Evolutionary conservation across 2,113 vertebrate genomes (phyloP).

Genomic region (Tragulus kanchil): DNA sequence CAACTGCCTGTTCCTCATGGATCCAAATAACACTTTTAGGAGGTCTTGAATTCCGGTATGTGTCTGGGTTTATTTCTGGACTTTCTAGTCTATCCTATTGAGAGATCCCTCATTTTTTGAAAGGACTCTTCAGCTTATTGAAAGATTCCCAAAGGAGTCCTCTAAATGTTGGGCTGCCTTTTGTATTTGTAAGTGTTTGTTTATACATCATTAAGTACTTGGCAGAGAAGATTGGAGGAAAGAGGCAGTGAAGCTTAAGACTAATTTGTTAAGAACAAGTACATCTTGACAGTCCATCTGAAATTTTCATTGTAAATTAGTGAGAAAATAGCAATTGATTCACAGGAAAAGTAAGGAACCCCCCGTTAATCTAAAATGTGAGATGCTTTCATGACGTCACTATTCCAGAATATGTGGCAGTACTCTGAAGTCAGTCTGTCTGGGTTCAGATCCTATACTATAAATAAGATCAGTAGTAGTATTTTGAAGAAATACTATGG

Average conservation of each 20-base stretch:
- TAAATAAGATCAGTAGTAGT: constrained; percentile 41
- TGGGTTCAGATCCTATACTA: background rate
- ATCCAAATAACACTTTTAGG: background rate
- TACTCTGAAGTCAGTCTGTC: background rate
- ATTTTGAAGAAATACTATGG: background rate
- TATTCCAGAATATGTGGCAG: background rate
- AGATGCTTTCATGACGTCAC: background rate
- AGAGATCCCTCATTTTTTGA: constrained; percentile 18
- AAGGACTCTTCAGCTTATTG: constrained; percentile 2
- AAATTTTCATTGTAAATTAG: constrained; percentile 58
- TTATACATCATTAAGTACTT: constrained; percentile 53
- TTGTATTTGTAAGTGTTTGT: constrained; percentile 43
- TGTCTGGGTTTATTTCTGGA: constrained; percentile 47
- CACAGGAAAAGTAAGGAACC: constrained; percentile 22
- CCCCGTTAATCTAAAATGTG: constrained; percentile 35
- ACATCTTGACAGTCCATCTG: background rate
- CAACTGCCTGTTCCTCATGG: background rate
- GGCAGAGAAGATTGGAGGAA: background rate
- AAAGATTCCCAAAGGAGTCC: background rate
- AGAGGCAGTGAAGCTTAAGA: constrained; percentile 43
- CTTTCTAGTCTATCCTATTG: background rate
- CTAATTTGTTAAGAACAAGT: constrained; percentile 52
- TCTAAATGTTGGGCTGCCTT: background rate
- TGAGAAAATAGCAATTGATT: constrained; percentile 49
- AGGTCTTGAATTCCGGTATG: background rate